Percentiles rank a stretch among this genome's conserved stretches.
These are phyloP conservation scores for Oncopodura yosiiana DNA, from an alignment of 1,140 invertebrate genomes.

Conservation along the genomic window DNA sequence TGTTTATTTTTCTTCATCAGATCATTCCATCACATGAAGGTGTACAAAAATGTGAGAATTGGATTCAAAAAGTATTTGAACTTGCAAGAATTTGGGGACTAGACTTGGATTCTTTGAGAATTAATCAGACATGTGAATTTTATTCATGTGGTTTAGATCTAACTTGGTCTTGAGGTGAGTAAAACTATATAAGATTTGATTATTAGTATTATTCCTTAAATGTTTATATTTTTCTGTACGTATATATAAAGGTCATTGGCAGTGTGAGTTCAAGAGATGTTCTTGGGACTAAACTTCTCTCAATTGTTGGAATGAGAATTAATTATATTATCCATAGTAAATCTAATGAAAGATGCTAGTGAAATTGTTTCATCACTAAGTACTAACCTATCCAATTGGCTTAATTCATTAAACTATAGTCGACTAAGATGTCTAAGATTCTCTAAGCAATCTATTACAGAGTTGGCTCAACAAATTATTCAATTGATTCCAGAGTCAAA, in stretches of 20 bases:
- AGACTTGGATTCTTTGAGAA: constrained; percentile 59
- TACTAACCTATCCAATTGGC: constrained; percentile 56
- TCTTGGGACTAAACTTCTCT: constrained; percentile 55
- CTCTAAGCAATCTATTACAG: constrained; percentile 22
- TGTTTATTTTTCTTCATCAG: background rate
- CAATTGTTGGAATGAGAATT: constrained; percentile 61
- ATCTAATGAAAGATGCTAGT: constrained; percentile 46
- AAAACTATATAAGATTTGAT: constrained; percentile 13
- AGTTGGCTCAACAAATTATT: constrained; percentile 25
- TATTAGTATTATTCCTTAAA: background rate
- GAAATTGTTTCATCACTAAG: constrained; percentile 57
- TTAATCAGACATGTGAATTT: constrained; percentile 65
- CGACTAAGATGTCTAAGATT: constrained; percentile 25
- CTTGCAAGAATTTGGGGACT: constrained; percentile 70
- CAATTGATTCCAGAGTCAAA: constrained; percentile 34
- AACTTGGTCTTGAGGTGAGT: constrained; percentile 59
- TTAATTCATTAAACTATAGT: constrained; percentile 48
- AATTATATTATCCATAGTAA: constrained; percentile 48
- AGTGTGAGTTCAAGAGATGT: constrained; percentile 54
- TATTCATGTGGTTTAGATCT: constrained; percentile 66
- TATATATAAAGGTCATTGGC: constrained; percentile 45
- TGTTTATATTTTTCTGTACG: background rate
- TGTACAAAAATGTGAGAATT: constrained; percentile 38
- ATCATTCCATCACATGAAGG: constrained; percentile 25
- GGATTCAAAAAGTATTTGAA: constrained; percentile 58